Evolutionary conservation across 2,797 vertebrate species (phyloP).

Genomic region (Microcaecilia unicolor): DNA sequence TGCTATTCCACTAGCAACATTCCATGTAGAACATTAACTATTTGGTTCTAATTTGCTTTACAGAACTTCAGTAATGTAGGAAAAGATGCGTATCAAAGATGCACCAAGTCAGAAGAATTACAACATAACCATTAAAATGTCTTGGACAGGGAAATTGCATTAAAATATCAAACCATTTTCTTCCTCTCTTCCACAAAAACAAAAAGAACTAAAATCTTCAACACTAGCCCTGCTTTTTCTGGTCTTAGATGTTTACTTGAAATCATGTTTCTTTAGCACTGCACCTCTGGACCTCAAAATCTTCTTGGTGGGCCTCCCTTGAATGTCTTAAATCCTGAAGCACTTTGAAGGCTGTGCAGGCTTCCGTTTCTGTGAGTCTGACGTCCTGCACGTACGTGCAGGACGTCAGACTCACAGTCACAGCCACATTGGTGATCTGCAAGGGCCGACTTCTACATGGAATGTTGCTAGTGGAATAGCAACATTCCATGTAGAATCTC

Average conservation of each 20-base stretch:
- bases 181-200: slow-evolving; percentile 11
- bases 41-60: slow-evolving; percentile 31
- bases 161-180: too few relatives aligned
- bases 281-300: slow-evolving; percentile 70
- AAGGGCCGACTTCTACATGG: too few relatives aligned
- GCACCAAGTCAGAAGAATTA: slow-evolving; percentile 56
- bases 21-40: slow-evolving; percentile 20
- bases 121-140: slow-evolving; percentile 64
- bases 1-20: too few relatives aligned
- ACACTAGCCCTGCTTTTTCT: slow-evolving; percentile 39
- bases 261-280: slow-evolving; percentile 22
- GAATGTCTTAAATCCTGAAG: slow-evolving; percentile 88
- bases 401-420: too few relatives aligned
- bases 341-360: too few relatives aligned
- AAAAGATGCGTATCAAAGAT: slow-evolving; percentile 37
- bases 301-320: slow-evolving; percentile 79
- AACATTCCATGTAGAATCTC: too few relatives aligned
- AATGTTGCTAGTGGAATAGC: too few relatives aligned
- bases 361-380: too few relatives aligned
- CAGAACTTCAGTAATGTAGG: slow-evolving; percentile 38
- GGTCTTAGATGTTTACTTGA: slow-evolving; percentile 60
- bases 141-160: slow-evolving; percentile 53
- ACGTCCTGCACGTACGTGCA: too few relatives aligned
- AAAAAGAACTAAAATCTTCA: slow-evolving; percentile 36
- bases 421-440: too few relatives aligned